Evolutionary conservation across 1,140 invertebrate species (phyloP), one percentile per base, ranked within the genome.

Genomic region (Listronotus oregonensis): DNA sequence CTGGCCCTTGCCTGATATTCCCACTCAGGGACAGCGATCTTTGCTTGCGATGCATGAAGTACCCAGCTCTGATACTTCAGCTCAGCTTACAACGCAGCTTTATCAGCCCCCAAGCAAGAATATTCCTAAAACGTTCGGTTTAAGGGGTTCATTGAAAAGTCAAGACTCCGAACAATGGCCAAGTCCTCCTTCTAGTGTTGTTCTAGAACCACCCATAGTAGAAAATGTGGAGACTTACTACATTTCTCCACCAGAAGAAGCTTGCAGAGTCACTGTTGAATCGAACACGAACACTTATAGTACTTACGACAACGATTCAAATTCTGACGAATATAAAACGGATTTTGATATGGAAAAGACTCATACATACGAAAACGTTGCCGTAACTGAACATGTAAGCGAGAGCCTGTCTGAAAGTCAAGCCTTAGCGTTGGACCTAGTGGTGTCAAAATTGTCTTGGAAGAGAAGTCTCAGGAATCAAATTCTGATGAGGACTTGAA

Each of bases 201-300:
- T 88, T 15, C 76, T 88, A 21, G 82, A 82, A 27, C 83, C 85
- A 5, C 81, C 81, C 27, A 79, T 88, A 11, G 84, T 91, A n/a
- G 89, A 89, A 73, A 89, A 90, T 74, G 87, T 94, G n/a, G 89
- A 93, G 79, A 91, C 91, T 27, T 92, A 90, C 76, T 93, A 91
- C 68, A 87, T 91, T 80, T 90, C 88, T 64, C 89, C 90, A 73
- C 87, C 85, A 0, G 73, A 79, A 65, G 85, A 86, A 77, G 82
- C 85, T 2, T 85, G 86, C 42, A 89, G 89, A 75, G 89, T 92
- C 0, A 78, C 87, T 6, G 83, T 85, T 63, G 87, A 78, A 43
- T 77, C 76, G 4, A 75, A 55, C 44, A 74, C 74, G 3, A 70
- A 70, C 17, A 77, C 75, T 6, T 69, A 74, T 8, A 77, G 74